These are phyloP conservation scores for Platichthys stellatus DNA, from an alignment of 2,113 vertebrate genomes.

Conservation along the genomic window DNA sequence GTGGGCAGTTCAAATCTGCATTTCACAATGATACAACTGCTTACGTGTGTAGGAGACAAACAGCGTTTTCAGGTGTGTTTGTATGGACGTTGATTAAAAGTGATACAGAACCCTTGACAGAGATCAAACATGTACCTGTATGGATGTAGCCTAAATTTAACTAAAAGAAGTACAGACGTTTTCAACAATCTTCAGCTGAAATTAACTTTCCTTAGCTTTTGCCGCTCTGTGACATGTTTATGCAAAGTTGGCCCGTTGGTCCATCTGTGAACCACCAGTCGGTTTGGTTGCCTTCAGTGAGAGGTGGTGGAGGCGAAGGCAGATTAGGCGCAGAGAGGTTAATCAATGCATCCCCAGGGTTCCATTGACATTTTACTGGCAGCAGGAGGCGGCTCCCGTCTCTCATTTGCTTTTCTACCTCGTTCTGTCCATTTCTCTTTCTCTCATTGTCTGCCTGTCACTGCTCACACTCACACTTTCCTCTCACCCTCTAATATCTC, in stretches of 20 bases:
- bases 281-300: constrained; percentile 43
- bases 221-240: constrained; percentile 24
- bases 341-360: constrained; percentile 80
- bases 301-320: constrained; percentile 54
- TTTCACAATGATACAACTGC: too few species aligned
- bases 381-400: constrained; percentile 62
- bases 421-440: constrained; percentile 41
- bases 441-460: constrained; percentile 54
- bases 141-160: background rate
- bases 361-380: constrained; percentile 77
- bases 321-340: constrained; percentile 71
- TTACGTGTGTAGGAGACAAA: too few species aligned
- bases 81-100: too few species aligned
- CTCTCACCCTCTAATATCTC: constrained; percentile 35
- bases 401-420: constrained; percentile 60
- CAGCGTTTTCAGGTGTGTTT: too few species aligned
- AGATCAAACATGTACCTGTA: background rate
- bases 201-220: background rate
- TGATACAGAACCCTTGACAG: too few species aligned
- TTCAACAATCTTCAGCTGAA: background rate
- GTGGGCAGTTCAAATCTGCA: too few species aligned
- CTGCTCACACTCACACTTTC: constrained; percentile 11
- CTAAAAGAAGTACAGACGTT: background rate
- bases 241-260: constrained; percentile 25
- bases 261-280: constrained; percentile 39